Evolutionary conservation across 2,113 vertebrate species (phyloP).

Genomic region (Pseudorhombus dupliciocellatus): DNA sequence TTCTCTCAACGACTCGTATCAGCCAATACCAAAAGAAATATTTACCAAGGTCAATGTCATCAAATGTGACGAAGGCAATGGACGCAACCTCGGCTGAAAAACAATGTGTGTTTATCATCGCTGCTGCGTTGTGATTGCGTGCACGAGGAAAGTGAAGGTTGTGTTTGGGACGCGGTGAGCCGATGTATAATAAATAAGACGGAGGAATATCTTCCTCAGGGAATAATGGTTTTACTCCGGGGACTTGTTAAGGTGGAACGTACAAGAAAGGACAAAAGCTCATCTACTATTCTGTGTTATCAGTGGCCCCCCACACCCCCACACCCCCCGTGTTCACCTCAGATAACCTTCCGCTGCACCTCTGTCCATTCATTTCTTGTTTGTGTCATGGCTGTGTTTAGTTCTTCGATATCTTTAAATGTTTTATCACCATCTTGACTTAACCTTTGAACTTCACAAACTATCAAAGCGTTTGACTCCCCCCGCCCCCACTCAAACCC

Average conservation of each 20-base stretch:
- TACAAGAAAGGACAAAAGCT: slow-evolving; percentile 20
- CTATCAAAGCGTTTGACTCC: neutral
- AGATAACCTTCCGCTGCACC: slow-evolving; percentile 14
- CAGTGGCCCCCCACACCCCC: slow-evolving; percentile 1
- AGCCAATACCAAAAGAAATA: too few species aligned
- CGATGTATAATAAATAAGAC: slow-evolving; percentile 68
- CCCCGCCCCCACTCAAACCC: neutral
- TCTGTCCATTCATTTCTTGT: slow-evolving; percentile 48
- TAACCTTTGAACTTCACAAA: too few species aligned
- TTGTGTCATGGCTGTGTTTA: neutral
- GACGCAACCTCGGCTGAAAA: too few species aligned
- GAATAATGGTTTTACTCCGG: slow-evolving; percentile 19
- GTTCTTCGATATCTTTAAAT: neutral
- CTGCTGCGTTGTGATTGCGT: neutral
- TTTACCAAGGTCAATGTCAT: too few species aligned
- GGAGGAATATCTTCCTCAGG: neutral
- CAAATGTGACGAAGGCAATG: too few species aligned
- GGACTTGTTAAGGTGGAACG: slow-evolving; percentile 67
- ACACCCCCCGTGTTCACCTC: slow-evolving; percentile 2
- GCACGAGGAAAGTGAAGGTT: neutral
- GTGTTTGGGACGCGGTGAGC: slow-evolving; percentile 8
- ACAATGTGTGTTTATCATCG: too few species aligned
- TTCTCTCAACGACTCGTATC: too few species aligned
- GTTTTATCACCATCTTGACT: neutral
- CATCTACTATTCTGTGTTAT: slow-evolving; percentile 75